phyloP scores from a whole-genome alignment of 2,113 vertebrate species.

The Alectura lathami region DNA sequence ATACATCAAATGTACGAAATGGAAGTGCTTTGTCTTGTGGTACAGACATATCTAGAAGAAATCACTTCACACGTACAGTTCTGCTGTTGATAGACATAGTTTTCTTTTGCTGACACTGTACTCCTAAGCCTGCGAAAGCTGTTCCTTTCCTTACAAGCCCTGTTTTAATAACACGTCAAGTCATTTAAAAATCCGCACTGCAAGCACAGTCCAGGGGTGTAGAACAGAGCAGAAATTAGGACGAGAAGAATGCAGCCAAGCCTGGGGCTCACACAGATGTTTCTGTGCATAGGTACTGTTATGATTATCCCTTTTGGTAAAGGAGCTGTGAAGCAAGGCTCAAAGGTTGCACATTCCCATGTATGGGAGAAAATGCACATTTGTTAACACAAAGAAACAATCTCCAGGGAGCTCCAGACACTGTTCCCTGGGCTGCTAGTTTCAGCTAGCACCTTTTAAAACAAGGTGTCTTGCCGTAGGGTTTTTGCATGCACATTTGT shows the following conservation, averaged over 20 bases:
- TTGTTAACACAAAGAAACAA: background rate
- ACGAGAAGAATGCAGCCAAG: background rate
- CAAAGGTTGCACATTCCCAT: background rate
- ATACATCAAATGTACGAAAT: background rate
- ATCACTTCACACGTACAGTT: background rate
- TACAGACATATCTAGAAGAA: background rate
- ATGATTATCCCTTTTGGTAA: background rate
- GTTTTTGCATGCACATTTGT: background rate
- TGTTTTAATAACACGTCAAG: conserved; percentile 39
- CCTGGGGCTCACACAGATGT: background rate
- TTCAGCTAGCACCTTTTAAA: background rate
- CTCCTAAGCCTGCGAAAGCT: background rate
- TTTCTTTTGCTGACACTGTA: conserved; percentile 50
- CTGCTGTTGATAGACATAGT: background rate
- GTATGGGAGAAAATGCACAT: background rate
- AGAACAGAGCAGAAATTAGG: background rate
- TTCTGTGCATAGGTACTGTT: background rate
- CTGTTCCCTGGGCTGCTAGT: background rate
- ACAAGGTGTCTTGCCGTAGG: background rate
- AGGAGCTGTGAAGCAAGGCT: background rate
- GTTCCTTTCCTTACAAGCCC: conserved; percentile 34
- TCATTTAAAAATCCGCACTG: conserved; percentile 8
- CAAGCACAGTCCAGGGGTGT: background rate
- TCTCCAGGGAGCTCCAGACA: background rate
- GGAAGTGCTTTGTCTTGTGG: background rate